Evolutionary conservation across 2,113 vertebrate genomes (phyloP).

Genomic region (Gnathonemus longibarbis): DNA sequence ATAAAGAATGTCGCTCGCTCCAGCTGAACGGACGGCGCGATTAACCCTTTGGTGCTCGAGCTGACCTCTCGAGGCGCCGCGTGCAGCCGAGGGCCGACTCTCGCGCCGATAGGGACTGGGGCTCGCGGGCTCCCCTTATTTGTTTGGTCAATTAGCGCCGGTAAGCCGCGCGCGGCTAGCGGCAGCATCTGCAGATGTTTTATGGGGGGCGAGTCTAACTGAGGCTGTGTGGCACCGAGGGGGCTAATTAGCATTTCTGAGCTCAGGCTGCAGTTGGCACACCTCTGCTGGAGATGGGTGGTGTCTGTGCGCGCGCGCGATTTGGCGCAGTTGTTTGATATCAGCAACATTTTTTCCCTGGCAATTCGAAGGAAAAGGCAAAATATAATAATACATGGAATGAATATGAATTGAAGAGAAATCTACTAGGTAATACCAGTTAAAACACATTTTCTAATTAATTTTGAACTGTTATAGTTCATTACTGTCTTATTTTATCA

Average conservation of each 20-base stretch:
- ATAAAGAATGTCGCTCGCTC: slow-evolving; percentile 85
- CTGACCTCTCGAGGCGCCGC: not conserved
- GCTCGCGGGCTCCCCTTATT: slow-evolving; percentile 8
- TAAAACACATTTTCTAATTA: not conserved
- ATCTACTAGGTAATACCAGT: not conserved
- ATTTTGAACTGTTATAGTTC: not conserved
- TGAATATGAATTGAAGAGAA: not conserved
- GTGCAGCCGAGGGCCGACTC: not conserved
- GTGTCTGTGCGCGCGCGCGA: not conserved
- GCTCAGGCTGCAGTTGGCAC: not conserved
- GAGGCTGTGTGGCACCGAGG: not conserved
- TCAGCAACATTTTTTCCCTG: not conserved
- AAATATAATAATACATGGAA: not conserved
- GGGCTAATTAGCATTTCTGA: slow-evolving; percentile 14
- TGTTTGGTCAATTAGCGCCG: not conserved
- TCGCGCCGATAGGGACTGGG: slow-evolving; percentile 41
- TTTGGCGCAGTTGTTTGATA: not conserved
- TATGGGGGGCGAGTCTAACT: not conserved
- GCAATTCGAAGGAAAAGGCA: not conserved
- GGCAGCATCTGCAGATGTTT: not conserved
- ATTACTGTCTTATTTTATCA: not conserved
- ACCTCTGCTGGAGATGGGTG: not conserved
- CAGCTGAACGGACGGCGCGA: slow-evolving; percentile 85
- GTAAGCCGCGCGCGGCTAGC: not conserved
- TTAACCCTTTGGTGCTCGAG: slow-evolving; percentile 49